These are phyloP conservation scores for Imbricaverruca yamaguchii DNA, from an alignment of 2,888 invertebrate species.

Conservation along the genomic window DNA sequence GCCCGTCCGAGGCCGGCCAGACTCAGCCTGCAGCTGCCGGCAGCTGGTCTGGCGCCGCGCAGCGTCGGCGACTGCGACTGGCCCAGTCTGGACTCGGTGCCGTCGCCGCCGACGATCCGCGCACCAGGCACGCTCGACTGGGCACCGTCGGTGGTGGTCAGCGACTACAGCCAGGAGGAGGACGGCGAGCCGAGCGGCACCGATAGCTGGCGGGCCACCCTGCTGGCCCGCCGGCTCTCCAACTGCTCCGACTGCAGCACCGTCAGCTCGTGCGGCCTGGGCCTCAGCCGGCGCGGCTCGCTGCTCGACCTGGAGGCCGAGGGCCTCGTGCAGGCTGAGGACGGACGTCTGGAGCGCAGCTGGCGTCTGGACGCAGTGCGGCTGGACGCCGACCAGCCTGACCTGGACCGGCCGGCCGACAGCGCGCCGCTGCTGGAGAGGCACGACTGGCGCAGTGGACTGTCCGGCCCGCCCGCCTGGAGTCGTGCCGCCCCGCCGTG, in stretches of 20 bases:
- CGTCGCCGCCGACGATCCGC: conserved; percentile 47
- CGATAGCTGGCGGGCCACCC: not conserved
- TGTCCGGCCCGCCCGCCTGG: no score
- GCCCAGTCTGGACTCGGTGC: not conserved
- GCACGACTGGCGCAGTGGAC: no score
- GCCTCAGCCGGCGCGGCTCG: conserved; percentile 39
- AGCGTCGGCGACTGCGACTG: not conserved
- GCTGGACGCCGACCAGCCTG: no score
- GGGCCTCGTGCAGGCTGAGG: conserved; percentile 52
- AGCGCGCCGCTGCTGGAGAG: no score
- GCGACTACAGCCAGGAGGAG: conserved; percentile 53
- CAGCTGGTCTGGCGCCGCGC: not conserved
- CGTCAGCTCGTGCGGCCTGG: conserved; percentile 29
- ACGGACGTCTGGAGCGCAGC: conserved; percentile 79
- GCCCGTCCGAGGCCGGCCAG: not conserved
- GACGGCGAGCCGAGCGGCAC: not conserved
- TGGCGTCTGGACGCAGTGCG: conserved; percentile 51
- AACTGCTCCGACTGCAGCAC: conserved; percentile 60
- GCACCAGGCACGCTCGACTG: conserved; percentile 38
- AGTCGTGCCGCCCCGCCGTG: no score
- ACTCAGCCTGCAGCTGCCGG: not conserved
- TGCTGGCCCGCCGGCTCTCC: conserved; percentile 51
- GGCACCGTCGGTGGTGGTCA: conserved; percentile 78
- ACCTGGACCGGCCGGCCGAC: no score
- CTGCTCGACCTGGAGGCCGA: conserved; percentile 29